Base-by-base conservation (phyloP, 1,140 invertebrate genomes). In the Mizuhopecten yessoensis region DNA sequence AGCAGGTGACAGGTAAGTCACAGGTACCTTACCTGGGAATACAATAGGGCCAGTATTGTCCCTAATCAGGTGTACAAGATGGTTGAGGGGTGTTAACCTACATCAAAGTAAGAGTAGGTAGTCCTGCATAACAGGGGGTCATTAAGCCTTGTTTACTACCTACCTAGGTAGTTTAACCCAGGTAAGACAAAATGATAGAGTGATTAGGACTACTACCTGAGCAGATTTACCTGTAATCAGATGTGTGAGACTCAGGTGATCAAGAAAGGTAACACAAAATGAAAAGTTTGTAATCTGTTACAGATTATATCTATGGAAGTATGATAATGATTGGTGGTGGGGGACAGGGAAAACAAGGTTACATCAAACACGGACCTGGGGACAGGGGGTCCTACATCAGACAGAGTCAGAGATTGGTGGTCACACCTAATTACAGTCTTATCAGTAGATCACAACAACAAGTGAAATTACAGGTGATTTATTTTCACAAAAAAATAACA, bases 231-330 rank as follows among this genome's bases (percentile, higher is more conserved):
- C 23, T n/a, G 57, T 75, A 75, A 75, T 75, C 57, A 75, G 57
- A n/a, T 75, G 57, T 75, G 57, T 75, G n/a, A 29, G 57, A 75
- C 57, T 75, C n/a, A 75, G 57, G 57, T 75, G 57, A 75, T 75
- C 57, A 75, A 75, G 57, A 75, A 75, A 75, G n/a, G 57, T 75
- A 75, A 75, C 57, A 75, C 57, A 75, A 75, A n/a, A 75, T 75
- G 57, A 75, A 75, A 75, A 29, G 57, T 29, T 75, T 75, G 57
- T 75, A 75, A 75, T 75, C 20, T 75, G 2, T n/a, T n/a, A 29
- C 3, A 75, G 57, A 75, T 75, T 75, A 75, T 7, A 75, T 75
- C 57, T 75, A 5, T 75, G 57, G 57, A 29, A 17, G n/a, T 75
- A n/a, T 29, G n/a, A 75, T 75, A 29, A 75, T 75, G 57, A 75